A percentile compares a stretch with the other conserved stretches of the same genome.
Evolutionary conservation across 2,888 invertebrate genomes (phyloP).

Genomic region (Cyclophora albipunctata): DNA sequence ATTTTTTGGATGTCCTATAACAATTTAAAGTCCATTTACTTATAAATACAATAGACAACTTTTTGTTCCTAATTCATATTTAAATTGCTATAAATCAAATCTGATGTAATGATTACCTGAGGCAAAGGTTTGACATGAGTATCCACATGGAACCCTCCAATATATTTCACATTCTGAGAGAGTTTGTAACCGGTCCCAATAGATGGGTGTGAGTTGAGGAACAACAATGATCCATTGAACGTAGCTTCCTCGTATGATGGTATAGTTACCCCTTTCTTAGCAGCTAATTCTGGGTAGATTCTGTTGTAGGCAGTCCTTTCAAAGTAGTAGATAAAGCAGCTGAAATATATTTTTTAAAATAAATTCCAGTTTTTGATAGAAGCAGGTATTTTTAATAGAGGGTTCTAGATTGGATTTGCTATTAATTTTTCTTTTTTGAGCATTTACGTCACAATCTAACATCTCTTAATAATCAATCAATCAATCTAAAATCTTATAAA

Average conservation of each 20-base stretch:
- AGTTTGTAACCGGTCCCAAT: constrained; percentile 33
- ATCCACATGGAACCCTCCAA: constrained; percentile 53
- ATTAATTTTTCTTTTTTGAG: no score
- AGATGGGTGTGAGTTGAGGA: constrained; percentile 43
- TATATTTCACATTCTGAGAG: constrained; percentile 42
- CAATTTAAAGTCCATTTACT: background rate
- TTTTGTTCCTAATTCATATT: no score
- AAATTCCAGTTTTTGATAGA: no score
- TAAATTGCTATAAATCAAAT: background rate
- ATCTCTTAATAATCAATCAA: no score
- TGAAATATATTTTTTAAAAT: constrained; percentile 20
- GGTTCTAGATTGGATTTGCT: background rate
- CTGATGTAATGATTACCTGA: constrained; percentile 28
- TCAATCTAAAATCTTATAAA: no score
- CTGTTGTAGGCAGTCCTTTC: constrained; percentile 34
- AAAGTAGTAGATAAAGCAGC: constrained; percentile 27
- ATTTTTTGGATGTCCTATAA: constrained; percentile 47
- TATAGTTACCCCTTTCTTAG: constrained; percentile 32
- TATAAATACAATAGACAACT: no score
- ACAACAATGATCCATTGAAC: constrained; percentile 36
- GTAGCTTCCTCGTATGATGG: constrained; percentile 39
- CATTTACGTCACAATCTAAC: no score
- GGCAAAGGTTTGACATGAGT: constrained; percentile 38
- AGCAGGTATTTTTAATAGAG: background rate
- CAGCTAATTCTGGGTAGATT: constrained; percentile 31